Evolutionary conservation across 2,888 invertebrate species (phyloP), one percentile per base, ranked within the genome.

Genomic region (Megalurothrips usitatus): DNA sequence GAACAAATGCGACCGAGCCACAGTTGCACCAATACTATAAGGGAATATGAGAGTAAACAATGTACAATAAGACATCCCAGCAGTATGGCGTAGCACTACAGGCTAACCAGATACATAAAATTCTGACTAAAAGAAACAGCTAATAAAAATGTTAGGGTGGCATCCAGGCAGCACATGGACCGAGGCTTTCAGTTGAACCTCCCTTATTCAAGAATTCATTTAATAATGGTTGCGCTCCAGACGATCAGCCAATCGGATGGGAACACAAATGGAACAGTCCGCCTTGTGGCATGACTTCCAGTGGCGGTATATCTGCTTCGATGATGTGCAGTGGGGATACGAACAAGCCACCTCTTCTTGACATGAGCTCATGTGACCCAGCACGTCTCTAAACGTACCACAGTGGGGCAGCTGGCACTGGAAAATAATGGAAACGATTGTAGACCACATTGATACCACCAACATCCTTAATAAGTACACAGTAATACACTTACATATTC

Each of bases 181-280:
- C 2, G n/a, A 58, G n/a, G 58, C 17, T 58, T 0, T 26, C 68
- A 23, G 26, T 26, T 75, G 23, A 23, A 75, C 23, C 17, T 75
- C 23, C 23, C 12, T 75, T 26, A 23, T 12, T 26, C 9, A 75
- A 75, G 12, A 8, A 26, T 23, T 12, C 10, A 8, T 26, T 26
- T 26, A 75, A 12, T 75, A 75, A 12, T 75, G 68, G 26, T 75
- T 75, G 12, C 68, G 68, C 26, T 75, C 68, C 26, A 75, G 10
- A 26, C 68, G 68, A 75, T 75, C 68, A 26, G 68, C 68, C 68
- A 75, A 26, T 75, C 68, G 23, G 12, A 75, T 75, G 26, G 68
- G 68, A 75, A 75, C 68, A 75, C 68, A 75, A 26, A 75, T 75
- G 68, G 68, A 75, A 75, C 68, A 75, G 68, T 75, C 68, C 1